Evolutionary conservation across 2,113 vertebrate species (phyloP).

Genomic region (Hoplias malabaricus): DNA sequence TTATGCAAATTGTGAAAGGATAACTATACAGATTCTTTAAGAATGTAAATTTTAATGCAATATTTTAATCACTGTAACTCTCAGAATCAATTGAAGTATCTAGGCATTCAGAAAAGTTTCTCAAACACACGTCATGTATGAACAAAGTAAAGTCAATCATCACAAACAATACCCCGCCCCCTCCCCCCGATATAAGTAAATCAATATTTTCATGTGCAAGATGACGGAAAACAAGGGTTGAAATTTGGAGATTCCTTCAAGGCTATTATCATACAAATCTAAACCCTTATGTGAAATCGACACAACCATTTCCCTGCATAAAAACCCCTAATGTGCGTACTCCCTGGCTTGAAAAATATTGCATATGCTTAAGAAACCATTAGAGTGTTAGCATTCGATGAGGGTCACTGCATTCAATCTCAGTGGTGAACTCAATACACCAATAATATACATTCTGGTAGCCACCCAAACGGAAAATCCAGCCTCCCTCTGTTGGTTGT

Average conservation of each 20-base stretch:
- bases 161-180: background rate
- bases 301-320: constrained; percentile 12
- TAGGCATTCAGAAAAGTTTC: background rate
- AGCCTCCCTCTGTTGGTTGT: constrained; percentile 35
- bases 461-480: constrained; percentile 39
- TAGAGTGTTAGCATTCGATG: constrained; percentile 49
- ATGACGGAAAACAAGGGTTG: background rate
- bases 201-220: background rate
- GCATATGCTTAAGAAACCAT: constrained; percentile 53
- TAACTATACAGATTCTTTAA: too few relatives aligned
- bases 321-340: constrained; percentile 7
- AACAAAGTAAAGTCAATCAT: background rate
- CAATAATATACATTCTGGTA: constrained; percentile 46
- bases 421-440: constrained; percentile 48
- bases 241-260: background rate
- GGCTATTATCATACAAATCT: constrained; percentile 33
- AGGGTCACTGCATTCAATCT: constrained; percentile 57
- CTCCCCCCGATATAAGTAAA: background rate
- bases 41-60: too few relatives aligned
- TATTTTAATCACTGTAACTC: too few relatives aligned
- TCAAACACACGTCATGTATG: background rate
- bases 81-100: too few relatives aligned
- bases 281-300: constrained; percentile 10
- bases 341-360: constrained; percentile 35
- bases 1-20: too few relatives aligned